Conservation (phyloP, 2,113 vertebrate species). For the Nyctereutes procyonoides region DNA sequence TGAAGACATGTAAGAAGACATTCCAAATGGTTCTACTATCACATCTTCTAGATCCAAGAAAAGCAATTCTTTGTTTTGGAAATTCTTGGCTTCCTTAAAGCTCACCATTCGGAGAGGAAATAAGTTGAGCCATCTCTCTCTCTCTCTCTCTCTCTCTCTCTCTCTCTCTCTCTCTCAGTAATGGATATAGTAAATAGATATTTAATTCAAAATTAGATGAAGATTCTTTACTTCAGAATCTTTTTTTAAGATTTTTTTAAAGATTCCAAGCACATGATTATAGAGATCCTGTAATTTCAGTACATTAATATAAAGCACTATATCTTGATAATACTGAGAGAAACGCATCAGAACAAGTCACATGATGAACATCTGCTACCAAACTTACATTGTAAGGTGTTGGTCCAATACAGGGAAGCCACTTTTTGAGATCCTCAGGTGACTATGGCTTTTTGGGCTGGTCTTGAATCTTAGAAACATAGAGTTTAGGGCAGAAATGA, state of each 20-base stretch:
- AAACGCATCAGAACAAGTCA: not conserved
- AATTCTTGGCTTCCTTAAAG: not conserved
- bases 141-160: not conserved
- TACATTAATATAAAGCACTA: not conserved
- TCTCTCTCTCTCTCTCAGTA: not conserved
- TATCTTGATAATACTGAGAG: not conserved
- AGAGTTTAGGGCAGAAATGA: not conserved
- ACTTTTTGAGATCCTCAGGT: not conserved
- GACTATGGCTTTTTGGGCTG: not conserved
- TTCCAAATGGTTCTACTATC: not conserved
- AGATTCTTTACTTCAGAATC: not conserved
- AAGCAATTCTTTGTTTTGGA: not conserved
- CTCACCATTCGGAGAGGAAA: not conserved
- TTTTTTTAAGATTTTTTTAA: not conserved
- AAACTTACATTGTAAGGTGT: not conserved
- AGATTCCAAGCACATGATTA: not conserved
- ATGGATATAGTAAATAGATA: not conserved
- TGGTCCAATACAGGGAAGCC: not conserved
- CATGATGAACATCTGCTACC: not conserved
- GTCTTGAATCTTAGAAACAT: not conserved
- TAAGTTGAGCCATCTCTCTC: not conserved
- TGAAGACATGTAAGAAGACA: not conserved
- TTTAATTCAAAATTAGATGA: conserved; percentile 1
- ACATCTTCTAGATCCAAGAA: not conserved
- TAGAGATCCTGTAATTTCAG: not conserved